phyloP scores from a whole-genome alignment of 2,113 vertebrate genomes.

The Lathamus discolor region DNA sequence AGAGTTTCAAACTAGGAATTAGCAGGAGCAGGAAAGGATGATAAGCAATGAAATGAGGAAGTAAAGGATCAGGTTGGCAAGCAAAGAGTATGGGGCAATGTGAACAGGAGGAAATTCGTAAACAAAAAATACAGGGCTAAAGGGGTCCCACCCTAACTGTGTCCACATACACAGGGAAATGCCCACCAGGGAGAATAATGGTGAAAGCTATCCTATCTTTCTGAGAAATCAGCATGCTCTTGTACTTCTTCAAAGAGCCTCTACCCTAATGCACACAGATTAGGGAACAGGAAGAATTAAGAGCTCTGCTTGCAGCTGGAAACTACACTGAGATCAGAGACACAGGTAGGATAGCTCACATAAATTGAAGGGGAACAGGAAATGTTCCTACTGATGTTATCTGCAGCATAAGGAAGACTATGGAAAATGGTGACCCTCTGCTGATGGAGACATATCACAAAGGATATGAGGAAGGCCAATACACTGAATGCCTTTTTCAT shows the following conservation, averaged over 20 bases:
- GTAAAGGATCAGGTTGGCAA: not conserved
- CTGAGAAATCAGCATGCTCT: not conserved
- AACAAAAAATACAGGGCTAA: not conserved
- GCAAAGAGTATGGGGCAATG: not conserved
- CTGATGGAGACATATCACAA: not conserved
- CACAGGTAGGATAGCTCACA: fast-evolving
- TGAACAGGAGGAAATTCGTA: not conserved
- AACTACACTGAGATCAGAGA: not conserved
- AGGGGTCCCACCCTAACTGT: not conserved
- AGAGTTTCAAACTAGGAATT: not conserved
- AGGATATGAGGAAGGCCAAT: not conserved
- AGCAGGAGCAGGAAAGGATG: not conserved
- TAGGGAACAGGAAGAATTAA: not conserved
- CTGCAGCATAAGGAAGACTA: not conserved
- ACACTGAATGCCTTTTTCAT: not conserved
- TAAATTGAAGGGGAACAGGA: not conserved
- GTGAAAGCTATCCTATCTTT: not conserved
- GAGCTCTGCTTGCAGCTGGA: not conserved
- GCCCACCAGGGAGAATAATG: not conserved
- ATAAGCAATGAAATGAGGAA: not conserved
- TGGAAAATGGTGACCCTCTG: not conserved
- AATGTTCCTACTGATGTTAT: not conserved
- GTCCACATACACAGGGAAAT: not conserved
- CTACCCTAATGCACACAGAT: not conserved
- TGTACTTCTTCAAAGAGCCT: not conserved